A percentile compares a stretch with the other conserved stretches of the same genome.
Evolutionary conservation across 2,888 invertebrate genomes (phyloP).

Genomic region (Epistrophella euchroma): DNA sequence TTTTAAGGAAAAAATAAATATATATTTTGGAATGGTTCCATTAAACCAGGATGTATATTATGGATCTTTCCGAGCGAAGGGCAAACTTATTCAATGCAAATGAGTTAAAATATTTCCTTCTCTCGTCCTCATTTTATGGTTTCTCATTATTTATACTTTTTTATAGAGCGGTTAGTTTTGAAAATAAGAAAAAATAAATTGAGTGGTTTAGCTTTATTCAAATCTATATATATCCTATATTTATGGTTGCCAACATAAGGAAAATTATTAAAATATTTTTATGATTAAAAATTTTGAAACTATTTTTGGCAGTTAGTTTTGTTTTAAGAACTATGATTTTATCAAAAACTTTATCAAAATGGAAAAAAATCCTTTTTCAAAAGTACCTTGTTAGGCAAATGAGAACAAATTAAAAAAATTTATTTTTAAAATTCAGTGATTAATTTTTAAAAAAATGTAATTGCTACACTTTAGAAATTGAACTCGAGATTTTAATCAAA

Average conservation of each 20-base stretch:
- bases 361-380: no score
- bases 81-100: slow-evolving; percentile 1
- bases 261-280: neutral
- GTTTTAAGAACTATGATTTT: no score
- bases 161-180: neutral
- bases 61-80: neutral
- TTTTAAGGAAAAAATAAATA: neutral
- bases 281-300: no score
- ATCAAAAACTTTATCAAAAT: no score
- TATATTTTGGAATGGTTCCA: neutral
- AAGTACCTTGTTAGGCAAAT: no score
- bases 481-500: no score
- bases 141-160: slow-evolving; percentile 3
- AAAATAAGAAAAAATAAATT: neutral
- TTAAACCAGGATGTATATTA: neutral
- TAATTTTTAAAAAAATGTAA: no score
- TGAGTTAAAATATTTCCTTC: neutral
- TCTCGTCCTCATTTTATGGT: neutral
- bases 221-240: no score
- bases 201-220: neutral
- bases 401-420: no score
- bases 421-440: no score
- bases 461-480: no score
- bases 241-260: neutral
- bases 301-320: no score